phyloP scores from a whole-genome alignment of 2,113 vertebrate species.

The Actenoides hombroni region DNA sequence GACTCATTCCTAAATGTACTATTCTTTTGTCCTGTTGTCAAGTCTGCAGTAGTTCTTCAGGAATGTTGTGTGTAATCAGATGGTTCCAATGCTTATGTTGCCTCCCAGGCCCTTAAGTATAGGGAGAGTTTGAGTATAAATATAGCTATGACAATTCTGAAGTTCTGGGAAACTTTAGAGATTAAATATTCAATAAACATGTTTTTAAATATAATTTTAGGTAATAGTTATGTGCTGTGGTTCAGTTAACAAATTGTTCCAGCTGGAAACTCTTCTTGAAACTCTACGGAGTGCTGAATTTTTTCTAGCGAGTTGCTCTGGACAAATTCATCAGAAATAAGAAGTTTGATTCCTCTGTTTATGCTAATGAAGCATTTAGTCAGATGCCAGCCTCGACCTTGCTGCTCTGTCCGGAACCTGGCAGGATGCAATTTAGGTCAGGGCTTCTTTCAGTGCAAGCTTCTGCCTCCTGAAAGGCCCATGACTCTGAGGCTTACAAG shows the following conservation, averaged over 20 bases:
- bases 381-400: neutral
- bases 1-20: neutral
- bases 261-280: neutral
- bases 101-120: neutral
- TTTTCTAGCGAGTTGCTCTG: neutral
- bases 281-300: neutral
- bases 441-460: neutral
- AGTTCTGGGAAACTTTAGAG: neutral
- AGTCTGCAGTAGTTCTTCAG: constrained; percentile 12
- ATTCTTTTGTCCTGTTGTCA: neutral
- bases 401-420: neutral
- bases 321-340: neutral
- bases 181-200: neutral
- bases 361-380: neutral
- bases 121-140: neutral
- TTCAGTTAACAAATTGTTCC: neutral
- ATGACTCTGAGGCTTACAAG: neutral
- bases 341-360: neutral
- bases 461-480: neutral
- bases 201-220: neutral
- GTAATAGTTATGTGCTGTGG: neutral
- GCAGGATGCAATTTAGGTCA: constrained; percentile 17
- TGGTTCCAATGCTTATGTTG: neutral
- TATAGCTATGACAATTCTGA: neutral
- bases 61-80: constrained; percentile 10